Conservation (phyloP, 2,888 invertebrate species). For the Erebia aethiops region DNA sequence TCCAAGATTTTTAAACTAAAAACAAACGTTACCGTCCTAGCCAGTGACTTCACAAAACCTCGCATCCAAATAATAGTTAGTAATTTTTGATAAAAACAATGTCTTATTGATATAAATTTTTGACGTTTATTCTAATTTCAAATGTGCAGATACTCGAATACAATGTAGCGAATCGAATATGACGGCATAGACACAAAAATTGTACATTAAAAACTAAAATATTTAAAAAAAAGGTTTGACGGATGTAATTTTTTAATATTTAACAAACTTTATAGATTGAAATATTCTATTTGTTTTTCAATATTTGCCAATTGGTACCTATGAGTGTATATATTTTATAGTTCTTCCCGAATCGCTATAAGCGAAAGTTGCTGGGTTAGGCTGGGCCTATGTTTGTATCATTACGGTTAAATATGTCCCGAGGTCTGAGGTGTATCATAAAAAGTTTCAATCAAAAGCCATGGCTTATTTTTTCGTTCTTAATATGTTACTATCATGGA, state of each 20-base stretch:
- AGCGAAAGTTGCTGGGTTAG: slow-evolving; percentile 61
- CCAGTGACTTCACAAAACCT: slow-evolving; percentile 57
- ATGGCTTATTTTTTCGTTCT: background rate
- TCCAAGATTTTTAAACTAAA: slow-evolving; percentile 49
- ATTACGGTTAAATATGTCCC: background rate
- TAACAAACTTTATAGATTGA: background rate
- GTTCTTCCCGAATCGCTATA: slow-evolving; percentile 61
- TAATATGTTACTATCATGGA: background rate
- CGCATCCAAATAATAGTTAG: slow-evolving; percentile 26
- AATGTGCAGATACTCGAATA: slow-evolving; percentile 43
- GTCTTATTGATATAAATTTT: background rate
- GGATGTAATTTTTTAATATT: background rate
- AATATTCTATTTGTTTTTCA: background rate
- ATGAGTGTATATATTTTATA: slow-evolving; percentile 50
- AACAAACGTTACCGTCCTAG: slow-evolving; percentile 68
- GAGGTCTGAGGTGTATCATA: slow-evolving; percentile 45
- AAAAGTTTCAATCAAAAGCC: background rate
- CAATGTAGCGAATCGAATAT: slow-evolving; percentile 7
- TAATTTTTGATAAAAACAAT: slow-evolving; percentile 19
- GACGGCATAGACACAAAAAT: background rate
- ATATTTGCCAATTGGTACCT: slow-evolving; percentile 61
- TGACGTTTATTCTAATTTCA: background rate
- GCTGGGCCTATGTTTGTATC: background rate
- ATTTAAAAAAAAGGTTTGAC: background rate
- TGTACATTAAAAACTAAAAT: background rate